Evolutionary conservation across 2,113 vertebrate species (phyloP).

Genomic region (Podarcis raffonei): DNA sequence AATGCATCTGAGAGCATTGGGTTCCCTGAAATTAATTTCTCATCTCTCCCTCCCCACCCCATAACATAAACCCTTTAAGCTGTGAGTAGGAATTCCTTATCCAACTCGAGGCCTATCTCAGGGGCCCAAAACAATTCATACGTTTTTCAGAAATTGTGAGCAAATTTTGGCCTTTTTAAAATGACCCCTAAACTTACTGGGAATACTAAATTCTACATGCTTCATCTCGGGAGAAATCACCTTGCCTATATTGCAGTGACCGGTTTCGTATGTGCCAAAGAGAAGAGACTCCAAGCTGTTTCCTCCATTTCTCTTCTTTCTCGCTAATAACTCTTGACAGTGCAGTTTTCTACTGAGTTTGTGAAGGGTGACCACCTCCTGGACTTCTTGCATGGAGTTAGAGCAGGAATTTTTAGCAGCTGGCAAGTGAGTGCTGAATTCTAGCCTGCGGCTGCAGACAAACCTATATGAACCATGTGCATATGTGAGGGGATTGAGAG

Average conservation of each 20-base stretch:
- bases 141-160: background rate
- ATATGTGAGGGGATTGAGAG: background rate
- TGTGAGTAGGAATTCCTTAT: background rate
- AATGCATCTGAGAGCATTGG: no score
- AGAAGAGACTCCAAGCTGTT: background rate
- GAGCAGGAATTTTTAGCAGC: background rate
- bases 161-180: background rate
- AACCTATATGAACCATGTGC: background rate
- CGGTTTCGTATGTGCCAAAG: background rate
- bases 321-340: background rate
- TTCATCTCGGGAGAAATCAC: background rate
- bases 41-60: background rate
- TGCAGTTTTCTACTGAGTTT: background rate
- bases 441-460: background rate
- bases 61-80: background rate
- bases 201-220: background rate
- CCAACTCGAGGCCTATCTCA: background rate
- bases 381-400: background rate
- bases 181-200: background rate
- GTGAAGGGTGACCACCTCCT: background rate
- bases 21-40: background rate
- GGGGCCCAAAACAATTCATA: background rate
- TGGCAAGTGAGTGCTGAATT: slow-evolving; percentile 10
- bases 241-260: background rate
- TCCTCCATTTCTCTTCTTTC: background rate